Evolutionary conservation across 1,140 invertebrate genomes (phyloP).

Genomic region (Panagrolaimus sp.): DNA sequence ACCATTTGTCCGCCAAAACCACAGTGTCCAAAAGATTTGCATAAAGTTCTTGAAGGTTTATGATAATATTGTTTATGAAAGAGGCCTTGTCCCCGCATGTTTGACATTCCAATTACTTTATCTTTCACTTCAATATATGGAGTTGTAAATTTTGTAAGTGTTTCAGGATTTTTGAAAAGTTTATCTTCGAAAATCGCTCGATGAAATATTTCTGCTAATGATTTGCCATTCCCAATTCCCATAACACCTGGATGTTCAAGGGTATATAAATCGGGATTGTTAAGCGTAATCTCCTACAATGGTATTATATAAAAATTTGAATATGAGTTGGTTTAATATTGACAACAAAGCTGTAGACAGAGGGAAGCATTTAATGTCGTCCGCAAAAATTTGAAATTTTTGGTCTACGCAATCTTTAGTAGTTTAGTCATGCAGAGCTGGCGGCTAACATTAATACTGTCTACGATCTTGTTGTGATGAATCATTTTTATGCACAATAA

Average conservation of each 20-base stretch:
- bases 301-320: too few species aligned
- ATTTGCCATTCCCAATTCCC: slow-evolving; percentile 57
- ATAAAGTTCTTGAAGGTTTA: neutral
- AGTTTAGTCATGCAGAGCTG: too few species aligned
- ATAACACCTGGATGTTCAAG: slow-evolving; percentile 48
- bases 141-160: slow-evolving; percentile 17
- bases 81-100: slow-evolving; percentile 21
- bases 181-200: slow-evolving; percentile 19
- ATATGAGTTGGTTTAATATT: too few species aligned
- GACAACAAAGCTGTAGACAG: too few species aligned
- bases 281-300: slow-evolving; percentile 37
- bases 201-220: slow-evolving; percentile 52
- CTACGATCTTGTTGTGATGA: too few species aligned
- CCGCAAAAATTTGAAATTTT: too few species aligned
- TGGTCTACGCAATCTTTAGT: too few species aligned
- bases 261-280: slow-evolving; percentile 36
- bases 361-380: too few species aligned
- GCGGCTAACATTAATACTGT: too few species aligned
- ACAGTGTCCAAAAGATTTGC: slow-evolving; percentile 19
- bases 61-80: slow-evolving; percentile 16
- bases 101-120: slow-evolving; percentile 25
- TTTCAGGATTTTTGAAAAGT: slow-evolving; percentile 17
- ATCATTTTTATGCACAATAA: too few species aligned
- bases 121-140: slow-evolving; percentile 6
- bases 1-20: slow-evolving; percentile 32